Conservation (phyloP, 2,113 vertebrate species). For the Phoenicopterus ruber region DNA sequence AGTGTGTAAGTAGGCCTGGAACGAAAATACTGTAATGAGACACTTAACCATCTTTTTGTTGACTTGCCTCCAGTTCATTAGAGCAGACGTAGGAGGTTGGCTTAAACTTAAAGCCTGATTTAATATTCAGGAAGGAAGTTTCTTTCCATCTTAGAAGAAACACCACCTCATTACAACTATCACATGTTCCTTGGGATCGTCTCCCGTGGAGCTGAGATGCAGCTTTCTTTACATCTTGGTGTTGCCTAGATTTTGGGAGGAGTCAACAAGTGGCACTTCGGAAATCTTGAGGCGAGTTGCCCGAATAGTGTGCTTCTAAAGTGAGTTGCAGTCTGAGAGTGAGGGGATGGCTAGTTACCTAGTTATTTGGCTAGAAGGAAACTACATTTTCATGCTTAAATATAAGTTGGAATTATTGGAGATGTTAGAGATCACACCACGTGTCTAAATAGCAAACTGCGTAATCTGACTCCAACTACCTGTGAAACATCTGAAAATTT, state of each 20-base stretch:
- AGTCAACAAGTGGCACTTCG: neutral
- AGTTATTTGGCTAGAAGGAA: neutral
- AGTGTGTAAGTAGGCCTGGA: neutral
- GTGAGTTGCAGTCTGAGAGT: neutral
- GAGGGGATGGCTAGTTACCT: neutral
- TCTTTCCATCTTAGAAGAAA: constrained; percentile 4
- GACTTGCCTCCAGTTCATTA: constrained; percentile 48
- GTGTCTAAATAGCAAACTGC: neutral
- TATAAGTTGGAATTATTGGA: neutral
- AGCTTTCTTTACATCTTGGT: neutral
- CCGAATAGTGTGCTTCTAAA: neutral
- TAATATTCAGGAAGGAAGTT: constrained; percentile 58
- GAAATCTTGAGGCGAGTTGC: neutral
- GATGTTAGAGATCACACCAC: neutral
- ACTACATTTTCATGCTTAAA: neutral
- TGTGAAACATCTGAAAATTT: neutral
- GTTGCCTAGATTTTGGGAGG: neutral
- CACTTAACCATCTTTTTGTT: neutral
- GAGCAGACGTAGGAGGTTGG: constrained; percentile 25
- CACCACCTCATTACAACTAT: neutral
- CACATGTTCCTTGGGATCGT: neutral
- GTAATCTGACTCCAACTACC: neutral
- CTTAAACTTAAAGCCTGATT: constrained; percentile 22
- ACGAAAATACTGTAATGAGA: neutral
- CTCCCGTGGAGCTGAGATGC: neutral